Conservation (phyloP, 2,113 vertebrate genomes). For the Larimichthys crocea region DNA sequence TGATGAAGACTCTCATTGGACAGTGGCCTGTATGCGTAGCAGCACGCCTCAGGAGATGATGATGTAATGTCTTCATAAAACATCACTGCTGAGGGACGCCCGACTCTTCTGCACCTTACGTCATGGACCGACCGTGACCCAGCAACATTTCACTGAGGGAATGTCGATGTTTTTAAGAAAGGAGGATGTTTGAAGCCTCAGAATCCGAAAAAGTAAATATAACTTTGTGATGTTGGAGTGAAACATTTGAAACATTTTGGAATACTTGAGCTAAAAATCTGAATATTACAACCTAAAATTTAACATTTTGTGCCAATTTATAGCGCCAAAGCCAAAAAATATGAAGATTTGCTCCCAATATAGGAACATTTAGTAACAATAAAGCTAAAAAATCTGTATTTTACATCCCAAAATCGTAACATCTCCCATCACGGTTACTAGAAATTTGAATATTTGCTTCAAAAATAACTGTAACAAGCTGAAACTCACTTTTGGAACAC, state of each 20-base stretch:
- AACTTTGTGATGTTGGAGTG: neutral
- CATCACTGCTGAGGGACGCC: slow-evolving; percentile 54
- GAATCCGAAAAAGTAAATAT: neutral
- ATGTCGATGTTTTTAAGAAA: no score
- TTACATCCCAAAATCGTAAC: accelerated
- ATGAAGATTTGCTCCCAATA: neutral
- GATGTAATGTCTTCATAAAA: slow-evolving; percentile 68
- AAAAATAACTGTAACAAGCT: neutral
- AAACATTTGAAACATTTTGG: neutral
- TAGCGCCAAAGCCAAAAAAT: neutral
- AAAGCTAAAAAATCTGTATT: neutral
- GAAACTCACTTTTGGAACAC: neutral
- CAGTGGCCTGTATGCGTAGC: neutral
- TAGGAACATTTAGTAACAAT: neutral
- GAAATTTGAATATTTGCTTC: neutral
- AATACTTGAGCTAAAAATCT: neutral
- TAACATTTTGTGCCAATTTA: neutral
- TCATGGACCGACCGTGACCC: slow-evolving; percentile 26
- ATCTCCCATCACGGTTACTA: neutral
- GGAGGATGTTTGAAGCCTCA: neutral
- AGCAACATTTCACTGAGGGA: neutral
- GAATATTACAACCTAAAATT: neutral
- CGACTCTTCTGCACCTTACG: slow-evolving; percentile 31
- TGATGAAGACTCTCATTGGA: slow-evolving; percentile 38
- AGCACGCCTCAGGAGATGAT: slow-evolving; percentile 39